These are phyloP conservation scores for Monodelphis domestica DNA, from an alignment of 2,797 vertebrate species.

Conservation along the genomic window DNA sequence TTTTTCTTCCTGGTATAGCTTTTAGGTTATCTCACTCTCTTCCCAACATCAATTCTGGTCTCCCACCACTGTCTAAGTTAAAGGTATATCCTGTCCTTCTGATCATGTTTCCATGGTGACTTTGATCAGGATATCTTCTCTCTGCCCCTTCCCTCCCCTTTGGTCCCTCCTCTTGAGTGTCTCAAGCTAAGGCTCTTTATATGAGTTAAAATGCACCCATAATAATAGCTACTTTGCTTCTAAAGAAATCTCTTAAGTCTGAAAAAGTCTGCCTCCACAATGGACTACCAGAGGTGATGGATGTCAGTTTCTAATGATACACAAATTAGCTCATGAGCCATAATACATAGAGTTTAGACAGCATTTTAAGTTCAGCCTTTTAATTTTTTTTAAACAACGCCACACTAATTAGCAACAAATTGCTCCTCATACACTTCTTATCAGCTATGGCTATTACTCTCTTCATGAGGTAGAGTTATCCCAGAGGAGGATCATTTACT, in stretches of 20 bases:
- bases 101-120: not conserved
- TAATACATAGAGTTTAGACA: slow-evolving; percentile 72
- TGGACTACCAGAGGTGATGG: not conserved
- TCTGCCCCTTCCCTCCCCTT: not conserved
- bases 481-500: slow-evolving; percentile 63
- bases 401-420: slow-evolving; percentile 75
- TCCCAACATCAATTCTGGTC: not conserved
- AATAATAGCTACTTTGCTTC: not conserved
- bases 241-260: not conserved
- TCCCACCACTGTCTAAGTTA: not conserved
- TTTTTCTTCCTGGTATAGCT: not conserved
- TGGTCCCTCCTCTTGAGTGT: not conserved
- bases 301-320: slow-evolving; percentile 73
- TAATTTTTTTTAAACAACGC: slow-evolving; percentile 47
- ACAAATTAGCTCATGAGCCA: slow-evolving; percentile 77
- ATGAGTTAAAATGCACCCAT: not conserved
- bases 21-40: not conserved
- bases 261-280: not conserved
- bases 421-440: slow-evolving; percentile 49
- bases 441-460: slow-evolving; percentile 64
- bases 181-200: not conserved
- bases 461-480: slow-evolving; percentile 50
- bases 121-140: not conserved
- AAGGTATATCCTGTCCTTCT: not conserved
- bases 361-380: slow-evolving; percentile 75